phyloP scores from a whole-genome alignment of 2,797 vertebrate species.

The Trachops cirrhosus region DNA sequence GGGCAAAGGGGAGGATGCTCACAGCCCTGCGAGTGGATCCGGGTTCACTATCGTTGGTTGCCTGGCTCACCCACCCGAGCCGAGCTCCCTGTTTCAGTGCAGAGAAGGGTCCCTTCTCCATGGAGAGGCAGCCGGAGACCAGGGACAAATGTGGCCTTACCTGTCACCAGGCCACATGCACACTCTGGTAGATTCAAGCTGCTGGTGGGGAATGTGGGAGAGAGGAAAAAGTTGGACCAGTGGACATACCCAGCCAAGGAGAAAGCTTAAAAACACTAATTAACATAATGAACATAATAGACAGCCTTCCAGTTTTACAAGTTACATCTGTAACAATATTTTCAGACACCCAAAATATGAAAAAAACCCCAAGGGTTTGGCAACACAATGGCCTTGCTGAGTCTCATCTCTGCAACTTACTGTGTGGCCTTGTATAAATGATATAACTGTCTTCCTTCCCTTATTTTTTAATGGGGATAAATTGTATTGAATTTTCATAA shows the following conservation, averaged over 20 bases:
- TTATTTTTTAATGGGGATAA: neutral
- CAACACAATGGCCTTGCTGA: neutral
- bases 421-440: neutral
- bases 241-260: neutral
- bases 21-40: neutral
- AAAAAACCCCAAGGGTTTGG: no score
- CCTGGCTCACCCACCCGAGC: neutral
- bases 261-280: neutral
- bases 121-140: neutral
- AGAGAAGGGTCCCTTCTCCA: neutral
- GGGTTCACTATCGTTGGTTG: neutral
- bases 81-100: accelerated
- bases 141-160: neutral
- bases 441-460: neutral
- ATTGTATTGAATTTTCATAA: neutral
- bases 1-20: neutral
- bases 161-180: neutral
- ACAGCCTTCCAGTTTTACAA: neutral
- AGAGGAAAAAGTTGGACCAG: neutral
- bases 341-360: neutral
- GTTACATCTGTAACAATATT: neutral
- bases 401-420: neutral
- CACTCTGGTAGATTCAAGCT: neutral
- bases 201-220: neutral
- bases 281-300: neutral